Conservation (phyloP, 1,140 invertebrate species). For the Meloidogyne chitwoodi region DNA sequence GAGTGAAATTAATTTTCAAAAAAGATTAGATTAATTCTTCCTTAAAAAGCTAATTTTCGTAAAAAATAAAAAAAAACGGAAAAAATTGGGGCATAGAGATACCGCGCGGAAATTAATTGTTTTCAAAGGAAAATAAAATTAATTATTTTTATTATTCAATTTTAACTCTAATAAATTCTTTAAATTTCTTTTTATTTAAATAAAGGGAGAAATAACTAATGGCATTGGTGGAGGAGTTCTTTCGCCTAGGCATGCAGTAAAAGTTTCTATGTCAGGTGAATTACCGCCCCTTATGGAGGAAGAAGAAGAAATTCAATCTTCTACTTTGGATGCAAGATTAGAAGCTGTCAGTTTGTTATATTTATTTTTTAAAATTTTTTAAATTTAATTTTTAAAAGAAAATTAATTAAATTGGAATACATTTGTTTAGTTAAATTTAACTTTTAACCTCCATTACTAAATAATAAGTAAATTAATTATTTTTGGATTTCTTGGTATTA, state of each 20-base stretch:
- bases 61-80: no score
- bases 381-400: no score
- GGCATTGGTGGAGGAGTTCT: not conserved
- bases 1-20: not conserved
- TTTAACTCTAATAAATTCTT: not conserved
- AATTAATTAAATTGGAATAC: no score
- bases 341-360: not conserved
- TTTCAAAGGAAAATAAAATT: not conserved
- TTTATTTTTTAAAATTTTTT: not conserved
- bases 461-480: no score
- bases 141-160: not conserved
- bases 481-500: no score
- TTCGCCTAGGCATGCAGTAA: slow-evolving; percentile 1
- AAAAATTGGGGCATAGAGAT: not conserved
- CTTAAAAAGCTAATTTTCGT: not conserved
- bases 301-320: slow-evolving; percentile 3
- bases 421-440: no score
- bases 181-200: not conserved
- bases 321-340: slow-evolving; percentile 3
- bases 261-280: slow-evolving; percentile 18
- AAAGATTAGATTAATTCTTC: not conserved
- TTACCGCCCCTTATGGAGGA: slow-evolving; percentile 13
- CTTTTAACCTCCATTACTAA: no score
- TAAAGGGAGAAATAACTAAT: not conserved
- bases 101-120: not conserved